phyloP scores from a whole-genome alignment of 2,888 invertebrate genomes.

The Xanthorhoe spadicearia region DNA sequence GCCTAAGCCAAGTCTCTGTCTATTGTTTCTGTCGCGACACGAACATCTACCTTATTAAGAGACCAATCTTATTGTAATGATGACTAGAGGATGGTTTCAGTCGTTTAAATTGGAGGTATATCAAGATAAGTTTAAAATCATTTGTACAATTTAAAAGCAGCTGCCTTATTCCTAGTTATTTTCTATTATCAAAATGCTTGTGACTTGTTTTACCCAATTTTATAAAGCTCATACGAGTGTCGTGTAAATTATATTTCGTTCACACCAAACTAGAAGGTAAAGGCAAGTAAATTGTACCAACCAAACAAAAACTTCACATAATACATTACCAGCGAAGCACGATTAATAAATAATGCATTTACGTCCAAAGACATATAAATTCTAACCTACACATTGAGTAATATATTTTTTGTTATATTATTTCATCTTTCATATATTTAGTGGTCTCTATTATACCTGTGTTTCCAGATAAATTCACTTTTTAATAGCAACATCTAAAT shows the following conservation, averaged over 20 bases:
- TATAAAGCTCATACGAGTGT: constrained; percentile 3
- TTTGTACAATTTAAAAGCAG: constrained; percentile 33
- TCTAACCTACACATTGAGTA: constrained; percentile 67
- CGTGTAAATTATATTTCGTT: constrained; percentile 51
- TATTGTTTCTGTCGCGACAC: no score
- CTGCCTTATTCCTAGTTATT: constrained; percentile 11
- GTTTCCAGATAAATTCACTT: constrained; percentile 56
- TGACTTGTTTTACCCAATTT: neutral
- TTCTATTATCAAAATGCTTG: constrained; percentile 17
- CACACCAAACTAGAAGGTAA: constrained; percentile 62
- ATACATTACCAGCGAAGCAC: constrained; percentile 72
- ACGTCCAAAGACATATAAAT: constrained; percentile 51
- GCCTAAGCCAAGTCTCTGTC: no score
- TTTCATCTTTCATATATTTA: constrained; percentile 54
- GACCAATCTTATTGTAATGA: constrained; percentile 35
- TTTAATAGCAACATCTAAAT: constrained; percentile 40
- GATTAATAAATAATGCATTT: constrained; percentile 58
- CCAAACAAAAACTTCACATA: constrained; percentile 42
- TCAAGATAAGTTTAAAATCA: constrained; percentile 25
- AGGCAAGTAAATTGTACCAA: constrained; percentile 62
- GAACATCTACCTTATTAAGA: no score
- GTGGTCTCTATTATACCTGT: constrained; percentile 75
- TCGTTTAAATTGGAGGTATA: constrained; percentile 43
- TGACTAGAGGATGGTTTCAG: constrained; percentile 61
- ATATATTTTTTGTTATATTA: constrained; percentile 55